Percentiles rank a stretch among this genome's conserved stretches.
Evolutionary conservation across 2,797 vertebrate species (phyloP).

Genomic region (Pempheris klunzingeri): DNA sequence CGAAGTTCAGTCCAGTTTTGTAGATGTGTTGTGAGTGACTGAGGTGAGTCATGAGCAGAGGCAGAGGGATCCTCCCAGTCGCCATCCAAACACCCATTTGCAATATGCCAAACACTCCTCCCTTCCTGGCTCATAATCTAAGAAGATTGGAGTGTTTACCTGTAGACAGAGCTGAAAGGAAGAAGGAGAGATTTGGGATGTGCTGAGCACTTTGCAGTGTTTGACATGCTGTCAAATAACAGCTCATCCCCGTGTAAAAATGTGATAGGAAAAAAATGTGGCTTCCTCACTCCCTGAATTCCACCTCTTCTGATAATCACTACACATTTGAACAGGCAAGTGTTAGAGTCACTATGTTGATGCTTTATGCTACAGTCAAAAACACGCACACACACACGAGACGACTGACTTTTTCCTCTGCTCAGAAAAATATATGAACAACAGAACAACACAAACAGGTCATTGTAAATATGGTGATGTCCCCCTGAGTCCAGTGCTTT

Average conservation of each 20-base stretch:
- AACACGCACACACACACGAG: neutral
- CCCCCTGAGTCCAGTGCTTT: constrained; percentile 31
- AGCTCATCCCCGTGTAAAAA: constrained; percentile 38
- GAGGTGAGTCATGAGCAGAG: constrained; percentile 7
- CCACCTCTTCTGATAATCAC: constrained; percentile 21
- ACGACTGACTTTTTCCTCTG: constrained; percentile 27
- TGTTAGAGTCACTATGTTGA: neutral
- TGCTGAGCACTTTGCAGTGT: constrained; percentile 35
- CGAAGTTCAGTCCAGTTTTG: constrained; percentile 12
- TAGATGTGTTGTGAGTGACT: neutral
- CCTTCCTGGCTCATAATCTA: constrained; percentile 60
- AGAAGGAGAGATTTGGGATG: constrained; percentile 33
- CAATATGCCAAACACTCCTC: constrained; percentile 3
- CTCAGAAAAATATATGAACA: neutral
- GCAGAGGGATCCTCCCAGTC: constrained; percentile 9
- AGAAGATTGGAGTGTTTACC: constrained; percentile 60
- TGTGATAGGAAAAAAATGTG: constrained; percentile 36
- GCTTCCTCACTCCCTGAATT: constrained; percentile 55
- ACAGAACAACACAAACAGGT: constrained; percentile 28
- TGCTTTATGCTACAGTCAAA: neutral
- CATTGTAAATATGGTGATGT: constrained; percentile 35
- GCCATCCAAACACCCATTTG: neutral
- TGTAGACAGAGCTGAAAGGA: constrained; percentile 46
- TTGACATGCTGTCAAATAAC: constrained; percentile 61
- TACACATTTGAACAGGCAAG: neutral